Conservation (phyloP, 1,140 invertebrate genomes). For the Vanessa atalanta region DNA sequence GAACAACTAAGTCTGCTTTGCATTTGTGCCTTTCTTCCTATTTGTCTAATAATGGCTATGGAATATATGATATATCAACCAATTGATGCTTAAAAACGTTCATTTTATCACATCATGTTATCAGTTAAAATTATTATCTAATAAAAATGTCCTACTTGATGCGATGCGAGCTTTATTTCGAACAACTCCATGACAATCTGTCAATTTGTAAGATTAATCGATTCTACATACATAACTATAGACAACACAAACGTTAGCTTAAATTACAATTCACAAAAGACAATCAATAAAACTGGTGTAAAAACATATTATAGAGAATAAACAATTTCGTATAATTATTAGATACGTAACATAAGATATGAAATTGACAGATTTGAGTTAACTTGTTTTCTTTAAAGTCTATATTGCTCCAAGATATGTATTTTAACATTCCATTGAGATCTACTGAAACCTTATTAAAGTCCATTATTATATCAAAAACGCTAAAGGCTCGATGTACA, state of each 20-base stretch:
- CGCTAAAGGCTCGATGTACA: slow-evolving; percentile 2
- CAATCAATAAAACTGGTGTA: not conserved
- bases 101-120: not conserved
- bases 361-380: slow-evolving; percentile 27
- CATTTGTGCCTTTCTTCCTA: not conserved
- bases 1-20: slow-evolving; percentile 1
- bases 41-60: not conserved
- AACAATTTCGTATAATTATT: not conserved
- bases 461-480: slow-evolving; percentile 9
- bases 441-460: slow-evolving; percentile 14
- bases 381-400: slow-evolving; percentile 21
- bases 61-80: slow-evolving; percentile 1
- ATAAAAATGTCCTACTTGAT: slow-evolving; percentile 1
- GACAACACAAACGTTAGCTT: not conserved
- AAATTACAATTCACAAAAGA: not conserved
- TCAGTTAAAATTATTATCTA: not conserved
- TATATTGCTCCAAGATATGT: slow-evolving; percentile 39
- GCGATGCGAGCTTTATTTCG: not conserved
- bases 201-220: not conserved
- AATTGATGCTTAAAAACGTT: slow-evolving; percentile 20
- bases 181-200: not conserved
- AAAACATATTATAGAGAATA: not conserved
- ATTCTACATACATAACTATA: not conserved
- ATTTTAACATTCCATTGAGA: slow-evolving; percentile 15
- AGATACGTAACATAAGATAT: slow-evolving; percentile 23